phyloP scores from a whole-genome alignment of 2,888 invertebrate genomes.

The Dolomedes plantarius region DNA sequence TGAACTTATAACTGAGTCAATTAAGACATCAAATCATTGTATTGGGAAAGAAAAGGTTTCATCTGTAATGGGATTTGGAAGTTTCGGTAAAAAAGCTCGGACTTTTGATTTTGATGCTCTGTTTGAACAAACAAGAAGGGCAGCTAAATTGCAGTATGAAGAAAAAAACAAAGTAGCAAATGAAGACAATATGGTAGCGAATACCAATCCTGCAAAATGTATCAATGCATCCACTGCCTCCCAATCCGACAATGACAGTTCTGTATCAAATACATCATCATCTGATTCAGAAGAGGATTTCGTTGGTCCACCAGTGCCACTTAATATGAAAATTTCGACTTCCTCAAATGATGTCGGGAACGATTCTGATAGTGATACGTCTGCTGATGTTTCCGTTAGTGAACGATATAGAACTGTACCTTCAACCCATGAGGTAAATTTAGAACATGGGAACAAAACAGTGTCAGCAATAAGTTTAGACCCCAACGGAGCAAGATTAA shows the following conservation, averaged over 20 bases:
- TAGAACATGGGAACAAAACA: slow-evolving; percentile 93
- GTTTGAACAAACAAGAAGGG: slow-evolving; percentile 79
- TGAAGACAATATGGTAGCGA: slow-evolving; percentile 46
- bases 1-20: neutral
- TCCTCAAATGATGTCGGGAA: slow-evolving; percentile 35
- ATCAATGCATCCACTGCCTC: neutral
- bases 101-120: slow-evolving; percentile 86
- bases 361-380: slow-evolving; percentile 73
- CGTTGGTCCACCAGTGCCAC: slow-evolving; percentile 81
- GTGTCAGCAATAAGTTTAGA: slow-evolving; percentile 92
- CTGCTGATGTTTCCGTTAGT: slow-evolving; percentile 72
- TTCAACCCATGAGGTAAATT: slow-evolving; percentile 81
- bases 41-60: slow-evolving; percentile 32
- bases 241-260: neutral
- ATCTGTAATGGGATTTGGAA: slow-evolving; percentile 72
- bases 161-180: slow-evolving; percentile 42
- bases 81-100: slow-evolving; percentile 84
- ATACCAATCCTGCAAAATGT: slow-evolving; percentile 38
- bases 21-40: too few species aligned
- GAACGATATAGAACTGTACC: slow-evolving; percentile 78
- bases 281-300: slow-evolving; percentile 77
- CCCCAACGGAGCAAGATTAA: slow-evolving; percentile 92
- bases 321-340: slow-evolving; percentile 32
- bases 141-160: slow-evolving; percentile 76
- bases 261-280: neutral